phyloP scores from a whole-genome alignment of 2,888 invertebrate species.

The Anthrax anthrax region DNA sequence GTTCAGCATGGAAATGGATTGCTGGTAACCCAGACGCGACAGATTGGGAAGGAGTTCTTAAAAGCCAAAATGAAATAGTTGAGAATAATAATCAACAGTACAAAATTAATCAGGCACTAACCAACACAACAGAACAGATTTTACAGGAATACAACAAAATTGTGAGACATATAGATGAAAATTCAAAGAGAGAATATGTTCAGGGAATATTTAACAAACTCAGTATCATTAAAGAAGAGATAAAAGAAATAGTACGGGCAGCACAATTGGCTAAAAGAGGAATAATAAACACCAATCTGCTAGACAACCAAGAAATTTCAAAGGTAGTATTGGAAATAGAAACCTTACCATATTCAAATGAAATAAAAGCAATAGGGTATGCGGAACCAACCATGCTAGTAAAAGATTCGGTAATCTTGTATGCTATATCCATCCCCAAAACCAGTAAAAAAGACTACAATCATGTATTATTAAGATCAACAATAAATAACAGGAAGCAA shows the following conservation, averaged over 20 bases:
- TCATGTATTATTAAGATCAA: not conserved
- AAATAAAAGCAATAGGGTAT: conserved; percentile 10
- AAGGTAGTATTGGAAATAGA: conserved; percentile 6
- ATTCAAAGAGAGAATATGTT: not conserved
- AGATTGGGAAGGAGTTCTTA: not conserved
- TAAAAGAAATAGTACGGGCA: conserved; percentile 8
- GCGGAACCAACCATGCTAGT: conserved; percentile 10
- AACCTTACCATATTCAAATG: conserved; percentile 11
- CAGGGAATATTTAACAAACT: not conserved
- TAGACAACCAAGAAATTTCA: conserved; percentile 6
- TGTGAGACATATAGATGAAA: not conserved
- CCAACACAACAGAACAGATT: not conserved
- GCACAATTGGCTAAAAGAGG: conserved; percentile 8
- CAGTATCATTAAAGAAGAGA: conserved; percentile 3
- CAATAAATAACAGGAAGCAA: not conserved
- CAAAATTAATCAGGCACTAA: not conserved
- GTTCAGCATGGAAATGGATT: conserved; percentile 2
- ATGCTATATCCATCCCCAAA: conserved; percentile 9
- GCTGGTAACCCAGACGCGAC: conserved; percentile 2
- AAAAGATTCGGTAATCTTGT: conserved; percentile 10
- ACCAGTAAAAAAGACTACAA: not conserved
- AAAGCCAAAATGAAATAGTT: conserved; percentile 1
- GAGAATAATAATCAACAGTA: conserved; percentile 1
- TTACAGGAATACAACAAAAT: not conserved
- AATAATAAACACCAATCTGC: conserved; percentile 8